phyloP scores from a whole-genome alignment of 2,797 vertebrate genomes.

The Apogon hyalosoma region DNA sequence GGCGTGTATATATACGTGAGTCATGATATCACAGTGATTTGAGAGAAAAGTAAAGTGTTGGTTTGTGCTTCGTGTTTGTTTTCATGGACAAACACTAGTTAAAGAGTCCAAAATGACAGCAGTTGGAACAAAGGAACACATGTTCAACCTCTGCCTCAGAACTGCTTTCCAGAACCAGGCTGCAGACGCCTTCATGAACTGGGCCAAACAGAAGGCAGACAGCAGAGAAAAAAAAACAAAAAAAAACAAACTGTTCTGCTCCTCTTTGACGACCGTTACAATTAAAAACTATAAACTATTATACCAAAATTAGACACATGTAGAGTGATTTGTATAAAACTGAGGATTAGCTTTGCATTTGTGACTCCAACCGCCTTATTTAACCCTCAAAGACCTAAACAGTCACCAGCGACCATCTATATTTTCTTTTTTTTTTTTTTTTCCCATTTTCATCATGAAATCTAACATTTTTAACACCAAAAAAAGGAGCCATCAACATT shows the following conservation, averaged over 20 bases:
- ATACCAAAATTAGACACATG: background rate
- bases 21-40: too few species aligned
- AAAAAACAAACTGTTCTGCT: too few species aligned
- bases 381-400: too few species aligned
- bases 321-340: background rate
- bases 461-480: too few species aligned
- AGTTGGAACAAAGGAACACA: slow-evolving; percentile 14
- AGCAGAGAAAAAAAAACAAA: slow-evolving; percentile 3
- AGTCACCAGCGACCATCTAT: too few species aligned
- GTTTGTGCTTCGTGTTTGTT: slow-evolving; percentile 4
- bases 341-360: background rate
- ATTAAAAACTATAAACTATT: background rate
- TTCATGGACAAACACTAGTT: slow-evolving; percentile 1
- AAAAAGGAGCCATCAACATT: too few species aligned
- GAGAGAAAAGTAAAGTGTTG: too few species aligned
- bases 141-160: background rate
- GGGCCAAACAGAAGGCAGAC: background rate
- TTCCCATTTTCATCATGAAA: too few species aligned
- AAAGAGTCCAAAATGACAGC: background rate
- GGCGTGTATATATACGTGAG: too few species aligned
- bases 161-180: background rate
- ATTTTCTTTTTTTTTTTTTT: too few species aligned
- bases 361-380: too few species aligned
- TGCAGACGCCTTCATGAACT: background rate
- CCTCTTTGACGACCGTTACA: background rate